phyloP scores from a whole-genome alignment of 2,797 vertebrate genomes.

The Pachyuromys duprasi region DNA sequence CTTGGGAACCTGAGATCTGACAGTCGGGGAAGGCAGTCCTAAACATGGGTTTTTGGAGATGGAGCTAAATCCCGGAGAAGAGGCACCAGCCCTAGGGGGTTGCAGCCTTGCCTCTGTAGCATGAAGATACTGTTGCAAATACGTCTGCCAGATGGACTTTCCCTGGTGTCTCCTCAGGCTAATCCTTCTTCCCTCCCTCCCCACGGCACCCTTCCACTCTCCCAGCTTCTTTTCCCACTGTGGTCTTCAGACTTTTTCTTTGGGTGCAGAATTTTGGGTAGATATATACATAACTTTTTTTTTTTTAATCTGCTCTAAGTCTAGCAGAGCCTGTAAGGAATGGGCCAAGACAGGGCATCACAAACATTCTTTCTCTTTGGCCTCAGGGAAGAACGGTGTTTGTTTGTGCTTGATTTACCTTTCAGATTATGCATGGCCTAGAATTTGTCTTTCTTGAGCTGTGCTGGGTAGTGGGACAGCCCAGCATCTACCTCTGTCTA shows the following conservation, averaged over 20 bases:
- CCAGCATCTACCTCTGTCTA: background rate
- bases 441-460: slow-evolving; percentile 51
- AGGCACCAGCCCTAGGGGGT: background rate
- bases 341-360: slow-evolving; percentile 25
- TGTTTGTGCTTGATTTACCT: slow-evolving; percentile 62
- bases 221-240: background rate
- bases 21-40: background rate
- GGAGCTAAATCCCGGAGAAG: background rate
- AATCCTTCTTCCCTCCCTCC: background rate
- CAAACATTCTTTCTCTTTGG: slow-evolving; percentile 58
- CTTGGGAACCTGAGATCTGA: background rate
- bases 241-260: background rate
- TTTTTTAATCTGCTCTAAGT: background rate
- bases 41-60: background rate
- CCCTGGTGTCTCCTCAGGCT: background rate
- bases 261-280: slow-evolving; percentile 47
- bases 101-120: background rate
- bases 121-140: background rate
- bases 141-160: background rate
- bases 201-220: no score
- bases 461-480: background rate
- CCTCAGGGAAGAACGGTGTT: slow-evolving; percentile 7
- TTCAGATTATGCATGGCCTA: slow-evolving; percentile 44
- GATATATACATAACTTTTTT: slow-evolving; percentile 41
- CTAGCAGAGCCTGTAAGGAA: background rate